These are phyloP conservation scores for Ennomos erosarius DNA, from an alignment of 2,888 invertebrate species.

Conservation along the genomic window DNA sequence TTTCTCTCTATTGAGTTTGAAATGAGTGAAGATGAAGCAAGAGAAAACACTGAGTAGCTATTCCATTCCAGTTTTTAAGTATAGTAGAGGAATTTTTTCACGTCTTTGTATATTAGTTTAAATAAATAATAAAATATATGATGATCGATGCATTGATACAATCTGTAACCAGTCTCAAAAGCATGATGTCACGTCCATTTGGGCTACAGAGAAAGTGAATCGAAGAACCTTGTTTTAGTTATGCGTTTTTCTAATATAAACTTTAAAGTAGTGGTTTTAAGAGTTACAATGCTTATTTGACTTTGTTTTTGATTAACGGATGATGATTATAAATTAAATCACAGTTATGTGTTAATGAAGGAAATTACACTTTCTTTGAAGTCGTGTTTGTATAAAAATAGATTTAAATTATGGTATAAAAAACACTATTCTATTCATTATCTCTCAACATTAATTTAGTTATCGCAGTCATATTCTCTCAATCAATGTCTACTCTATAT, in stretches of 20 bases:
- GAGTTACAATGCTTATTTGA: not conserved
- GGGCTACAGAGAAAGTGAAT: constrained; percentile 29
- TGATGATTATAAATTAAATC: constrained; percentile 16
- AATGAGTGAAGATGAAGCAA: too few relatives aligned
- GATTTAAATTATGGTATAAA: not conserved
- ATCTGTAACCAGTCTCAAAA: constrained; percentile 9
- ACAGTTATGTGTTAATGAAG: constrained; percentile 17
- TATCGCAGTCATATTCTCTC: too few relatives aligned
- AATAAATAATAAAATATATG: constrained; percentile 4
- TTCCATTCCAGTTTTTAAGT: too few relatives aligned
- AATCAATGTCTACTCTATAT: too few relatives aligned
- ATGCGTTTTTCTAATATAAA: constrained; percentile 6
- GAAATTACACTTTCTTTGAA: constrained; percentile 18
- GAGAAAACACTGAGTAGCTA: too few relatives aligned
- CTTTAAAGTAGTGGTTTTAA: constrained; percentile 8
- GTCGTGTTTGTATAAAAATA: not conserved
- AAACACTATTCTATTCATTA: too few relatives aligned
- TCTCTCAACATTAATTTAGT: too few relatives aligned
- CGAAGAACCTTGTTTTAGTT: constrained; percentile 3
- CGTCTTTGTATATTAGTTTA: too few relatives aligned
- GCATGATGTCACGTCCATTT: constrained; percentile 28
- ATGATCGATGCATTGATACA: constrained; percentile 13
- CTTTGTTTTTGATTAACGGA: constrained; percentile 10
- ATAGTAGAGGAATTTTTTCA: too few relatives aligned
- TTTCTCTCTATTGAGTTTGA: too few relatives aligned